phyloP scores from a whole-genome alignment of 2,113 vertebrate genomes.

The Sylvia atricapilla region DNA sequence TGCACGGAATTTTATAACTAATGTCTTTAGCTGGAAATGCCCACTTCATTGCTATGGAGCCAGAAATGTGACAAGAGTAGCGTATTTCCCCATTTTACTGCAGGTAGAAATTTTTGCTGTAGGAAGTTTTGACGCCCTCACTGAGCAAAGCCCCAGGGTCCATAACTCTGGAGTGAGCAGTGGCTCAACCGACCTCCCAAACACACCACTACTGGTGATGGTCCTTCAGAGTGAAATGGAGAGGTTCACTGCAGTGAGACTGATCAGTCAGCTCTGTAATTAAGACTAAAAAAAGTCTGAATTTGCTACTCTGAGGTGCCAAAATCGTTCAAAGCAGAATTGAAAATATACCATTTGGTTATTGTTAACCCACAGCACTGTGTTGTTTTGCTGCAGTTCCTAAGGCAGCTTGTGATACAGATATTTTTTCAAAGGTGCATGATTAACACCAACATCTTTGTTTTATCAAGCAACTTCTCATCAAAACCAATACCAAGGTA shows the following conservation, averaged over 20 bases:
- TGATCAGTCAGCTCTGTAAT: neutral
- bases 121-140: neutral
- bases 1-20: neutral
- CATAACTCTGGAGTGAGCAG: neutral
- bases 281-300: neutral
- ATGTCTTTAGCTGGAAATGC: neutral
- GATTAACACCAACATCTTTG: neutral
- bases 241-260: neutral
- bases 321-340: neutral
- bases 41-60: neutral
- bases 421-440: neutral
- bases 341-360: neutral
- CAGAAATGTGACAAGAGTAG: neutral
- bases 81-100: neutral
- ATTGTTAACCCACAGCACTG: neutral
- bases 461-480: neutral
- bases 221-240: neutral
- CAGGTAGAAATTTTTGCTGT: neutral
- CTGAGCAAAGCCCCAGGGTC: neutral
- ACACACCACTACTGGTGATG: accelerated
- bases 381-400: neutral
- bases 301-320: neutral
- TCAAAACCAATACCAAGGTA: neutral
- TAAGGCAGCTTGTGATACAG: accelerated
- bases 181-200: neutral